phyloP scores from a whole-genome alignment of 2,888 invertebrate species.

The Troglohyphantes excavatus region DNA sequence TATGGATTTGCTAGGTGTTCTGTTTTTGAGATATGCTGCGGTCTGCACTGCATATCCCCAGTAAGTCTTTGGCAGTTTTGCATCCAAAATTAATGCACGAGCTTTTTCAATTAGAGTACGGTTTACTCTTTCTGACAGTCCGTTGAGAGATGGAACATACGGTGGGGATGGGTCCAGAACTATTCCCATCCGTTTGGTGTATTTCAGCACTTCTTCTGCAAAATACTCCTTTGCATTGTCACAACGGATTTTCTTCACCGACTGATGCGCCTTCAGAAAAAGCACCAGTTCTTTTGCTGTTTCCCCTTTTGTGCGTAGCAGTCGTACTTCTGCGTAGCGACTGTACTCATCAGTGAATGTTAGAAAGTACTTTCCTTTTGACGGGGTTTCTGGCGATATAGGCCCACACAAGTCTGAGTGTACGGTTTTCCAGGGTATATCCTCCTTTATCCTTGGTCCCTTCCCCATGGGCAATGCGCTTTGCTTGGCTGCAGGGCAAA shows the following conservation, averaged over 20 bases:
- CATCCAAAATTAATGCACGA: conserved; percentile 64
- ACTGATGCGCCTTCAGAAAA: neutral
- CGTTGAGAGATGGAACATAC: neutral
- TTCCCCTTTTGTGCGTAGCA: neutral
- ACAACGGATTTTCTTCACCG: neutral
- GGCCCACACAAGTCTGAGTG: neutral
- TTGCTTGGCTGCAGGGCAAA: neutral
- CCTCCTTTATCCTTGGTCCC: neutral
- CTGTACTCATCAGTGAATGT: conserved; percentile 73
- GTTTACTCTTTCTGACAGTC: conserved; percentile 79
- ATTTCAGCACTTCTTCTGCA: conserved; percentile 1
- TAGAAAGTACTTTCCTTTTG: neutral
- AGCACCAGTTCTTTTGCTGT: neutral
- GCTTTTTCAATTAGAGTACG: conserved; percentile 78
- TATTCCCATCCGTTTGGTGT: neutral
- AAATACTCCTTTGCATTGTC: conserved; percentile 21
- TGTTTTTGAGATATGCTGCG: conserved; percentile 15
- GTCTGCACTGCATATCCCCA: conserved; percentile 78
- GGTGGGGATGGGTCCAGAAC: conserved; percentile 20
- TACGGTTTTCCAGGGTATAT: neutral
- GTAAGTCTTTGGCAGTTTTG: conserved; percentile 78
- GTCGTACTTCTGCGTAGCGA: conserved; percentile 69
- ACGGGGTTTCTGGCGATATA: neutral
- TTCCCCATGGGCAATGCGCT: neutral
- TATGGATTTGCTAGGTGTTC: conserved; percentile 60